Evolutionary conservation across 2,113 vertebrate species (phyloP).

Genomic region (Pseudorectes ferrugineus): DNA sequence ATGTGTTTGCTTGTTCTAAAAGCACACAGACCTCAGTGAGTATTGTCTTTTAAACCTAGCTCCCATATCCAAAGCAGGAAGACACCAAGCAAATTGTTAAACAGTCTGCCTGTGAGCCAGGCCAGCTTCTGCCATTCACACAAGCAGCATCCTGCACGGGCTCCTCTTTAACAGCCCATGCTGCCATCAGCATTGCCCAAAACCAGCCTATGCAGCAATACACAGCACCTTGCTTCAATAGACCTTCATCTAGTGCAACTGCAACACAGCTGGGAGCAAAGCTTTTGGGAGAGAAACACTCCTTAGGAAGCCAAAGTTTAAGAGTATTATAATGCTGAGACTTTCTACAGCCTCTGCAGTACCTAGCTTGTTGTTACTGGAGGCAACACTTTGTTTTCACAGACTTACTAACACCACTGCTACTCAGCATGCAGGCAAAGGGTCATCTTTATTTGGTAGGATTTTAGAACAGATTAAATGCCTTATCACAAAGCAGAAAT

Average conservation of each 20-base stretch:
- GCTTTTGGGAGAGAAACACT: background rate
- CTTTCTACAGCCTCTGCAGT: background rate
- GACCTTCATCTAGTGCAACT: background rate
- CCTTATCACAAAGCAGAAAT: background rate
- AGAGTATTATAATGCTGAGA: background rate
- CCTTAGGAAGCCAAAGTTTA: background rate
- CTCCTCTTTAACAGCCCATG: background rate
- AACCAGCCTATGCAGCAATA: background rate
- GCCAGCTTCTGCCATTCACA: background rate
- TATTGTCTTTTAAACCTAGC: background rate
- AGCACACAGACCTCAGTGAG: background rate
- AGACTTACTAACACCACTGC: background rate
- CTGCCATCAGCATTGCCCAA: background rate
- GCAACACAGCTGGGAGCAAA: background rate
- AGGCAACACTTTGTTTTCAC: background rate
- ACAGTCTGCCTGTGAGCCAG: background rate
- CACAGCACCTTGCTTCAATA: background rate
- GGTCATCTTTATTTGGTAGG: background rate
- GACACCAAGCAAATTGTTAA: background rate
- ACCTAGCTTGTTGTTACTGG: background rate
- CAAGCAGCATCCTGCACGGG: background rate
- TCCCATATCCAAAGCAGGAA: background rate
- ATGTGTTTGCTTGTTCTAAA: background rate
- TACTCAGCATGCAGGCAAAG: background rate
- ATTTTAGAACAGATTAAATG: background rate